Base-by-base conservation (phyloP, 2,113 vertebrate genomes). In the Alosa alosa region DNA sequence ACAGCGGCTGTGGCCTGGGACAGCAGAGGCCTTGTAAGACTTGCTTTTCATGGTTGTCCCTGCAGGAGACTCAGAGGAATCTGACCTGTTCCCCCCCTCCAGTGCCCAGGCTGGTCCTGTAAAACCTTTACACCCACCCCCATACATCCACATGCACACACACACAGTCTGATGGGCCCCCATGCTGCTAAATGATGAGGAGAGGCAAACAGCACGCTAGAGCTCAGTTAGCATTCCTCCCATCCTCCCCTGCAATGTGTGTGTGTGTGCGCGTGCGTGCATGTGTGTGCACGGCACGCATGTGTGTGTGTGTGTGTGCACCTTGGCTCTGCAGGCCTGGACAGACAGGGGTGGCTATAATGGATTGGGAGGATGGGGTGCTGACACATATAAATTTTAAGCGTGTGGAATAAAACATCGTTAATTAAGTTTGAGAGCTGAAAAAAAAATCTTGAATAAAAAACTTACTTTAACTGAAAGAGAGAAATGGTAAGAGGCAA, bases 11-110 rank as follows among this genome's bases (percentile, higher is more conserved):
- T 39, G 72, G 72, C 31, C 72, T 10, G 39, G 64, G 22, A 72
- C 64, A 72, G 31, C 72, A 78, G 72, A 78, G 72, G 31, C 31
- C 72, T 78, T 78, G 72, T 78, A 78, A 78, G 72, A 78, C 72
- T 39, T 39, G 6, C 36, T 17, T 78, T 78, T 36, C 72, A 68
- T 25, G 64, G 64, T 3, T n/a, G 64, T 68, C 64, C 64, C 64
- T 68, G 64, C 55, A 60, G 78, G 88, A 91, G 87, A 88, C 64
- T 11, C 46, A 7, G 45, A 86, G 81, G 86, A 88, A 90, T 88
- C 84, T 75, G 85, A 57, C 83, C 50, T 47, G 87, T 85, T 88
- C 86, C 83, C 86, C 84, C 86, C 81, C 15, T 7, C 8, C 64
- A 20, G 44, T 75, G 87, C 82, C 81, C 39, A 83, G 68, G 68